Evolutionary conservation across 2,888 invertebrate genomes (phyloP), one percentile per base, ranked within the genome.

Genomic region (Pristionchus mayeri): DNA sequence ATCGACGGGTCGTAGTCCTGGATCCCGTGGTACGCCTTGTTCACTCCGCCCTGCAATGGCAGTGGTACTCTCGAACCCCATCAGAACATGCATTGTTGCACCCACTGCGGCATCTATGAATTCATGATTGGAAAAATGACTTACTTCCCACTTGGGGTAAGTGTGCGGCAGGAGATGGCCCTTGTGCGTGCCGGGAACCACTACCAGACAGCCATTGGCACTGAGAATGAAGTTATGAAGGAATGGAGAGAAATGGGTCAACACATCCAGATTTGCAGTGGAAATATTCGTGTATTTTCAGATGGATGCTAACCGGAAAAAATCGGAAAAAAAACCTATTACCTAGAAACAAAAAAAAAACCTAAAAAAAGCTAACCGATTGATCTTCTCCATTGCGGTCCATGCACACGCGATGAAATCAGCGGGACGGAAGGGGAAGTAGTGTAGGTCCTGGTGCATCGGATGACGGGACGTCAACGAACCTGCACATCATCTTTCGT

Each of bases 371-470:
- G n/a, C 76, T 48, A 0, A 78, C 76, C 94, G 92, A 84, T 95
- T 94, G 6, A 96, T 95, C 85, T 94, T 94, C 37, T 97, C 96
- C 94, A 97, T 95, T 0, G 97, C 97, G 0, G 97, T 97, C 97
- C 97, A 97, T 0, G 96, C 94, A 18, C 96, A 96, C 0, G 96
- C 95, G 85, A 97, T 96, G 87, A 94, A 94, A 87, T 96, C 95
- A 0, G 95, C 95, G 0, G 97, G 97, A 50, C 96, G 95, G 93
- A 96, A 96, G 11, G 97, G 96, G 93, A 97, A 97, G 93, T 97
- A 97, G 93, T 96, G 95, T 40, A 97, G 93, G 93, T 97, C 97
- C 95, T 96, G 94, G 88, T 94, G 94, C 92, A 94, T 91, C 4
- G 94, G 94, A 85, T 94, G 94, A 24, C 94, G 91, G 6, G 93